Conservation (phyloP, 2,888 invertebrate species). For the Aethes cnicana region DNA sequence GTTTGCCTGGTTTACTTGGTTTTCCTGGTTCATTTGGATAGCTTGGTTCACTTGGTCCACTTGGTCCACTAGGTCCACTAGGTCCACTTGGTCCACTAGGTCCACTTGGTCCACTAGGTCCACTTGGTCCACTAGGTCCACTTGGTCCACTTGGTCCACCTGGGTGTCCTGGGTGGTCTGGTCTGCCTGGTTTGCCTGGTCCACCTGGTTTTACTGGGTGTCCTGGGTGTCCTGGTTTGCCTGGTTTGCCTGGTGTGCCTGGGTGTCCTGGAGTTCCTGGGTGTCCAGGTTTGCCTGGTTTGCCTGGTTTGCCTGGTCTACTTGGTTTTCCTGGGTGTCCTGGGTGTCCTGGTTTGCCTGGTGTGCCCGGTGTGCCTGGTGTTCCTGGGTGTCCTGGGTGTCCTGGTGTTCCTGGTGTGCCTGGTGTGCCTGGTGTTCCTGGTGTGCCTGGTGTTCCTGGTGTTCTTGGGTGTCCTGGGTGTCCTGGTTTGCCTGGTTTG, state of each 20-base stretch:
- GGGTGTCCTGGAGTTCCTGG: slow-evolving; percentile 29
- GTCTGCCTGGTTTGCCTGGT: not conserved
- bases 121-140: too few species aligned
- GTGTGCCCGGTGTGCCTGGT: not conserved
- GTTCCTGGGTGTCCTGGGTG: too few species aligned
- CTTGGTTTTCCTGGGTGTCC: not conserved
- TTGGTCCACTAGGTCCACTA: too few species aligned
- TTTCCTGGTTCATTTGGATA: not conserved
- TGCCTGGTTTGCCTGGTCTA: not conserved
- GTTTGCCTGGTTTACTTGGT: not conserved
- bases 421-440: not conserved
- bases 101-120: too few species aligned
- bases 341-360: not conserved
- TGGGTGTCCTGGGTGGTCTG: not conserved
- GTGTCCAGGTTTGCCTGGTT: not conserved
- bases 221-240: not conserved
- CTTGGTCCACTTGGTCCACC: too few species aligned
- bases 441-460: not conserved
- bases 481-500: not conserved
- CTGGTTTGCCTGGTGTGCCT: slow-evolving; percentile 37
- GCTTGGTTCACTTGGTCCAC: not conserved
- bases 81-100: too few species aligned
- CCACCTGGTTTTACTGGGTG: not conserved
- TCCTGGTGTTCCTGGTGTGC: not conserved
- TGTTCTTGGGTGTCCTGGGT: not conserved